These are phyloP conservation scores for Arvicanthis niloticus DNA, from an alignment of 2,113 vertebrate genomes.

Conservation along the genomic window DNA sequence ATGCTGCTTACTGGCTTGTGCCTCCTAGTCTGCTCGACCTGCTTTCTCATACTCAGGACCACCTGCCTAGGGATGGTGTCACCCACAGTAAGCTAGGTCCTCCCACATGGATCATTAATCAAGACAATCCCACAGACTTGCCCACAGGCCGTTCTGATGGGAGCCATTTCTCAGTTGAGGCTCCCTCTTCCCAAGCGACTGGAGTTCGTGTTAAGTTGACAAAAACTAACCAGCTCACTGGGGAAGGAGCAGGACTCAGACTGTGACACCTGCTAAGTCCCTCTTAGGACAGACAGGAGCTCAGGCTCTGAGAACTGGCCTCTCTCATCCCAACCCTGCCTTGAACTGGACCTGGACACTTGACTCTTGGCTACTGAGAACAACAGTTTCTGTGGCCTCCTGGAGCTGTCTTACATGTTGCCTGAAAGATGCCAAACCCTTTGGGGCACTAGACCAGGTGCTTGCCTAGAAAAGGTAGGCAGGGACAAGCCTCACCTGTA, in stretches of 20 bases:
- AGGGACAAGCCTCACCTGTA: not conserved
- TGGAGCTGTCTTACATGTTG: not conserved
- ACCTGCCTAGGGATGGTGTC: not conserved
- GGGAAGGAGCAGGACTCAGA: too few species aligned
- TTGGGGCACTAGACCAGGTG: not conserved
- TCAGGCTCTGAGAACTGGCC: not conserved
- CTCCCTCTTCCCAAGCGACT: not conserved
- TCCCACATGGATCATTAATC: not conserved
- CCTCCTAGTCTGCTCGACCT: not conserved
- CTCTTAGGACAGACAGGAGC: not conserved
- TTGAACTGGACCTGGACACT: not conserved
- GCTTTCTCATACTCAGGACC: not conserved
- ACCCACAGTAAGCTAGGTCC: not conserved
- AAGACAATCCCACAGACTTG: not conserved
- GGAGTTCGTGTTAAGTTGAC: not conserved
- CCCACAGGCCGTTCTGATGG: not conserved
- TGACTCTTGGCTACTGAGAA: not conserved
- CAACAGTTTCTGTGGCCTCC: accelerated
- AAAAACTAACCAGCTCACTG: not conserved
- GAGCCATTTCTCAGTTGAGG: not conserved
- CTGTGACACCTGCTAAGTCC: too few species aligned
- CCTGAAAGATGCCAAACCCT: not conserved
- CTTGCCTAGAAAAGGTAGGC: not conserved
- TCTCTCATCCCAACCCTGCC: not conserved
- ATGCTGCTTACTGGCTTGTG: not conserved